Percentiles rank a stretch among this genome's conserved stretches.
These are phyloP conservation scores for Sandelia bainsii DNA, from an alignment of 2,797 vertebrate species.

Conservation along the genomic window DNA sequence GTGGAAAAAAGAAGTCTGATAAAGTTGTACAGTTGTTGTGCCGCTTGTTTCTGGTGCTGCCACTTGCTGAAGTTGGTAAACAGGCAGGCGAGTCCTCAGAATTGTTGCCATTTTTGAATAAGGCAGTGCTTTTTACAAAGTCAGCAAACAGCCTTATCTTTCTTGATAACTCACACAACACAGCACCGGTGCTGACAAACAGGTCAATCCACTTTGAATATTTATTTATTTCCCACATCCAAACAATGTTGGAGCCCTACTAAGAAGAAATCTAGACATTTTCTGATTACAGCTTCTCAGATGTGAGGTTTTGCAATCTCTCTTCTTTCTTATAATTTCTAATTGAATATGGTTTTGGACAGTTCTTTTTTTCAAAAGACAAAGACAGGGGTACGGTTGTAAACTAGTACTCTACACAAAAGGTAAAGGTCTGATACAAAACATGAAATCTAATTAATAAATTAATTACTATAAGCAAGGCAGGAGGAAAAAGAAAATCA, in stretches of 20 bases:
- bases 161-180: neutral
- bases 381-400: neutral
- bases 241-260: neutral
- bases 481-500: neutral
- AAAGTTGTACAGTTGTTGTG: no score
- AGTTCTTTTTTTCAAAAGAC: neutral
- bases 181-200: neutral
- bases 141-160: no score
- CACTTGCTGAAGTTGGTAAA: no score
- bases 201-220: no score
- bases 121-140: neutral
- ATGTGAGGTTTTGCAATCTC: neutral
- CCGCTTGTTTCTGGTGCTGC: no score
- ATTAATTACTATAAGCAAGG: slow-evolving; percentile 13
- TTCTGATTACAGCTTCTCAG: neutral
- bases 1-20: no score
- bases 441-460: slow-evolving; percentile 12
- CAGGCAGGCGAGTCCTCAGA: neutral
- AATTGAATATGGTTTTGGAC: no score
- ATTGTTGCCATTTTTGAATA: neutral
- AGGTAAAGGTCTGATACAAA: neutral
- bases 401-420: neutral
- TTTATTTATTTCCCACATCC: no score
- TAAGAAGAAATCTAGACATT: neutral
- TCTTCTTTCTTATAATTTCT: no score